Evolutionary conservation across 2,797 vertebrate genomes (phyloP), one percentile per base, ranked within the genome.

Genomic region (Poecilia picta): DNA sequence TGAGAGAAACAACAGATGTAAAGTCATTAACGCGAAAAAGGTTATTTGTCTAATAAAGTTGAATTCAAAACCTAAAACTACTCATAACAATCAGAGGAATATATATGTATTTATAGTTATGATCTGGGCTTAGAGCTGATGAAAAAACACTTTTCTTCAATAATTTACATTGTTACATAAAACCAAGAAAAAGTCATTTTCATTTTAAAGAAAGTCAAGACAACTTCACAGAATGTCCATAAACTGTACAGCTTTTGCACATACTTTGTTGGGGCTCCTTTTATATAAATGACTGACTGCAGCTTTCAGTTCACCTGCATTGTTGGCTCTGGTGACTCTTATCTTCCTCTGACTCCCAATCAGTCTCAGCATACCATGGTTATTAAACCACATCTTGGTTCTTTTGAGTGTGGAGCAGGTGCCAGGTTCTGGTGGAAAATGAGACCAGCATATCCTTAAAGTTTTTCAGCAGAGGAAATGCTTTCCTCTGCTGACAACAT

Each of bases 21-120:
- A 41, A 41, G 8, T 25, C 36, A 72, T 96, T 0, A 97, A 97
- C 8, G 1, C 20, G 8, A 51, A 20, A 51, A 51, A 8, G 49
- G 8, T 23, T 51, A 23, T 51, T 51, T 51, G 8, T 23, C 8
- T 51, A 51, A 51, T 51, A 23, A 10, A 23, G 20, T 51, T 51
- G 2, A 45, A 45, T 45, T 70, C 2, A 13, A 43, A 18, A 13
- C 11, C 11, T 41, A 25, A n/a, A 68, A 13, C 20, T 13, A 25
- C 20, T 70, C 18, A 66, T 12, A 23, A n/a, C 1, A 70, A 70
- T 70, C 25, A n/a, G 66, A 43, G 6, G 2, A 13, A 43, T 43
- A 43, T 43, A 3, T 43, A n/a, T 16, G 2, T 62, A 16, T 31
- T 11, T 59, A 12, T 31, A 31, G 10, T 23, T 55, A 16, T 31